phyloP scores from a whole-genome alignment of 2,113 vertebrate genomes.

The Corapipo altera region DNA sequence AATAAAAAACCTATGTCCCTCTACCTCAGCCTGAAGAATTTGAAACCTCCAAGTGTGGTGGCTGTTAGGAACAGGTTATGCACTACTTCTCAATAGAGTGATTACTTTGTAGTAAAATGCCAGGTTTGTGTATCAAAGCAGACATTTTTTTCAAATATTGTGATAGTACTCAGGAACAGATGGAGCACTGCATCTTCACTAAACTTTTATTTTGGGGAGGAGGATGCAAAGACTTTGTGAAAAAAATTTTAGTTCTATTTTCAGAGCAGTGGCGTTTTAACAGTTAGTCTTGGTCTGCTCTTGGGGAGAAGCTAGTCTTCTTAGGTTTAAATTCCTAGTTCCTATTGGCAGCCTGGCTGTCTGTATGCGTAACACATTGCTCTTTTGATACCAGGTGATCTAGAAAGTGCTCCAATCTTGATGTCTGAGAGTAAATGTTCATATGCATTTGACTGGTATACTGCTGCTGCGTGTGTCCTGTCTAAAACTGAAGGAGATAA shows the following conservation, averaged over 20 bases:
- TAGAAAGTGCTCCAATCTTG: constrained; percentile 86
- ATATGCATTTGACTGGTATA: constrained; percentile 91
- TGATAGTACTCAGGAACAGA: background rate
- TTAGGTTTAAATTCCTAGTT: background rate
- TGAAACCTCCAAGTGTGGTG: background rate
- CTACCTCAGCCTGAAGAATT: background rate
- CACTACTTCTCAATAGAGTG: background rate
- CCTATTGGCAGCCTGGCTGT: background rate
- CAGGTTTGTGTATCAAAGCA: background rate
- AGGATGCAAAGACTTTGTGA: background rate
- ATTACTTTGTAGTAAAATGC: background rate
- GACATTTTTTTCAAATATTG: background rate
- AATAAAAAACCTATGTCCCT: background rate
- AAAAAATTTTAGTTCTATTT: background rate
- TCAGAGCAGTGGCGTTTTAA: background rate
- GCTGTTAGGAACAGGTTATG: background rate
- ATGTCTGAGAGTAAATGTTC: constrained; percentile 72
- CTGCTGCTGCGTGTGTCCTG: constrained; percentile 88
- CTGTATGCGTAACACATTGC: background rate
- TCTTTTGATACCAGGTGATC: constrained; percentile 76
- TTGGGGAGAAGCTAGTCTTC: background rate
- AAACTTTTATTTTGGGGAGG: background rate
- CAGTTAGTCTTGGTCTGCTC: background rate
- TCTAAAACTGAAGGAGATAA: constrained; percentile 83
- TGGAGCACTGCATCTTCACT: background rate